Percentiles rank a stretch among this genome's conserved stretches.
phyloP scores from a whole-genome alignment of 2,113 vertebrate genomes.

The Conger conger region DNA sequence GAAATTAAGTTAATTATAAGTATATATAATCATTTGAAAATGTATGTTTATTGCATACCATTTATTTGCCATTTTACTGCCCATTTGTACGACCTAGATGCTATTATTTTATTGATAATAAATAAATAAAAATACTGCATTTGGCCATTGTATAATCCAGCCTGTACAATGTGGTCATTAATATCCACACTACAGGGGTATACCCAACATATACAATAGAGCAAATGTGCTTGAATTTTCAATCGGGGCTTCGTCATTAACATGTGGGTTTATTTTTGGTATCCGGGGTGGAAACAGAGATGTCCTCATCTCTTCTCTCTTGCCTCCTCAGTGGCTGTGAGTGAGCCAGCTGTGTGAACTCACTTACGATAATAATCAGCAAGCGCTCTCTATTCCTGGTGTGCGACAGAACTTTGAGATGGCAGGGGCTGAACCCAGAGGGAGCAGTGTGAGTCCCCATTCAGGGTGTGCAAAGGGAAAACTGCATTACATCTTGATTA shows the following conservation, averaged over 20 bases:
- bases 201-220: not conserved
- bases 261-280: not conserved
- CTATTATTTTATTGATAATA: too few species aligned
- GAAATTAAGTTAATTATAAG: too few species aligned
- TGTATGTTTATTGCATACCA: too few species aligned
- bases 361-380: not conserved
- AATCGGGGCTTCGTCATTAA: not conserved
- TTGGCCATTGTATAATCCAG: too few species aligned
- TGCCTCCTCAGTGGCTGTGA: not conserved
- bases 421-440: not conserved
- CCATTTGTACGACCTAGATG: too few species aligned
- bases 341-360: not conserved
- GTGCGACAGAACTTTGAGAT: not conserved
- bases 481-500: not conserved
- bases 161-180: not conserved
- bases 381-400: not conserved
- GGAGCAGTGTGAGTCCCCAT: not conserved
- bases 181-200: not conserved
- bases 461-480: not conserved
- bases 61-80: too few species aligned
- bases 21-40: too few species aligned
- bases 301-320: not conserved
- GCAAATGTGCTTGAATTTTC: not conserved
- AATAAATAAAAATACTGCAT: not conserved
- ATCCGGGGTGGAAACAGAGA: not conserved